Evolutionary conservation across 2,888 invertebrate species (phyloP), one percentile per base, ranked within the genome.

Genomic region (Alsophila aescularia): DNA sequence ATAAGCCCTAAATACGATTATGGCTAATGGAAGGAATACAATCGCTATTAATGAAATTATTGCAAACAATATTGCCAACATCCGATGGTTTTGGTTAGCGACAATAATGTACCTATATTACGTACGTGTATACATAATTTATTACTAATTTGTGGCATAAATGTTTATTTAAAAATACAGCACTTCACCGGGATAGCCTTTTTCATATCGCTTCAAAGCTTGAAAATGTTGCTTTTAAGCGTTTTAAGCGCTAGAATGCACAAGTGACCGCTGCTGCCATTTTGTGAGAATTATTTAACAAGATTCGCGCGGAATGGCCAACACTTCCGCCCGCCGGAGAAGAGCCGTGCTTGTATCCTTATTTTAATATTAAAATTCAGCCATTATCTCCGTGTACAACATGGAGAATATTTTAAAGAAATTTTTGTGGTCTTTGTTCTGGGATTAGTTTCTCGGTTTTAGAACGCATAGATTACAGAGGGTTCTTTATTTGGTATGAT

Each of bases 251-350:
- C 69, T 69, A 79, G 77, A 77, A 78, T 74, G 73, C 71, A 72
- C 75, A 77, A 77, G 75, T 80, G 77, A 77, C 79, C 77, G 71
- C 69, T 63, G 61, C 72, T 75, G 79, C 86, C 85, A 83, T 86
- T 87, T 83, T 81, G 83, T 69, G 75, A 76, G 67, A 85, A 87
- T 85, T 84, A 88, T 87, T 88, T 79, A 87, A 76, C 76, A 83
- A 83, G 85, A 83, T 79, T 82, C 85, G 79, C 83, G 75, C 84
- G 78, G 75, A 87, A 87, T 82, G 86, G 82, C 80, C 75, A 81
- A 72, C 76, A 67, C 69, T 73, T 81, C 80, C 80, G 72, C 68
- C 47, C 58, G 69, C 57, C 69, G 66, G 67, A 63, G 67, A 69
- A 70, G 39, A 24, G 36, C 67, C 65, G 68, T 40, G 55, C 50